Conservation (phyloP, 2,888 invertebrate species). For the Trachelus tabidus region DNA sequence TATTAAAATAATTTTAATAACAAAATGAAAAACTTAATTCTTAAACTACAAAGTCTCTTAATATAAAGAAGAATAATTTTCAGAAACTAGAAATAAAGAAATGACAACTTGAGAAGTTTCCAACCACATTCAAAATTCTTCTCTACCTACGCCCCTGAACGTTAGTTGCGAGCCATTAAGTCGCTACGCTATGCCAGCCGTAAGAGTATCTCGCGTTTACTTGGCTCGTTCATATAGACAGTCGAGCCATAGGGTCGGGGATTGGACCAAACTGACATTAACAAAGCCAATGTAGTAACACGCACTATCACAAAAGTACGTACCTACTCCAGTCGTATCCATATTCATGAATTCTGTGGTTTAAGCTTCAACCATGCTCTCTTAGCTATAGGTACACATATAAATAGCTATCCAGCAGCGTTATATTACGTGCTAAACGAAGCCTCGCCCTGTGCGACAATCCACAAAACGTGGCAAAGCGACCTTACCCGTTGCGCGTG, state of each 20-base stretch:
- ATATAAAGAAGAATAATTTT: background rate
- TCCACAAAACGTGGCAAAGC: constrained; percentile 29
- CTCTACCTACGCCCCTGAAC: constrained; percentile 39
- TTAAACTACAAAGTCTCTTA: background rate
- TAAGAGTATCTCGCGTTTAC: constrained; percentile 32
- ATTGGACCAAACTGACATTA: constrained; percentile 2
- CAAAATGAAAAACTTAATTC: background rate
- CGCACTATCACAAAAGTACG: background rate
- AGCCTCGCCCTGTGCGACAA: constrained; percentile 36
- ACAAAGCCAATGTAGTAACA: background rate
- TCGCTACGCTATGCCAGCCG: constrained; percentile 50
- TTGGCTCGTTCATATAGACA: constrained; percentile 7
- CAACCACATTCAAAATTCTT: background rate
- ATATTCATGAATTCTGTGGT: background rate
- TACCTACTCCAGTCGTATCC: background rate
- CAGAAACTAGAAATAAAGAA: background rate
- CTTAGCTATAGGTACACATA: constrained; percentile 30
- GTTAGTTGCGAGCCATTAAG: constrained; percentile 55
- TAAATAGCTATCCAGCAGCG: constrained; percentile 44
- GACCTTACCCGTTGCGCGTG: background rate
- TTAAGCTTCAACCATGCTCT: background rate
- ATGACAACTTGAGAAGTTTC: background rate
- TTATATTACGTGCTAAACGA: constrained; percentile 50
- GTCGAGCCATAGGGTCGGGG: constrained; percentile 7
- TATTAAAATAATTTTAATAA: background rate